These are phyloP conservation scores for Sphecodes monilicornis DNA, from an alignment of 2,888 invertebrate genomes.

Conservation along the genomic window DNA sequence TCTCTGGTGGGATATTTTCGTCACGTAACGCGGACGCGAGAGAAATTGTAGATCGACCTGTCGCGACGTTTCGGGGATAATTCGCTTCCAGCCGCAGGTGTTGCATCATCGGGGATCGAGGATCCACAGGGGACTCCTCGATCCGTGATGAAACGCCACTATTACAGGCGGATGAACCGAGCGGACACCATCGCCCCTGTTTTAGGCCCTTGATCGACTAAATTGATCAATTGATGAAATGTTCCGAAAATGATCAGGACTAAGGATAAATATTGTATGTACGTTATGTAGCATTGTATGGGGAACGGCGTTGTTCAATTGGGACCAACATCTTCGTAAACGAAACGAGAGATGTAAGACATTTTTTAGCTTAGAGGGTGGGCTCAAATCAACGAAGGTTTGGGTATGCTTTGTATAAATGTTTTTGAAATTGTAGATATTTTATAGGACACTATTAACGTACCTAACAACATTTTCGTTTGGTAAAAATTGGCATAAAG, in stretches of 20 bases:
- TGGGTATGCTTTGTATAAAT: no score
- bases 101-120: constrained; percentile 19
- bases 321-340: no score
- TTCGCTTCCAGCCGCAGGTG: constrained; percentile 4
- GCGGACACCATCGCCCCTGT: not conserved
- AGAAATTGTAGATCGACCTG: constrained; percentile 16
- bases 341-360: no score
- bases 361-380: no score
- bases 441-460: no score
- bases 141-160: not conserved
- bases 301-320: no score
- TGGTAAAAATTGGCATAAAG: no score
- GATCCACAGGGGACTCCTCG: constrained; percentile 22
- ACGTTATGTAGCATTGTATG: no score
- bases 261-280: no score
- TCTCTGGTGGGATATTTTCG: constrained; percentile 34
- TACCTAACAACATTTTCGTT: no score
- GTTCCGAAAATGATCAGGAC: not conserved
- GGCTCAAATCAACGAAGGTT: no score
- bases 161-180: not conserved
- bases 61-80: constrained; percentile 14
- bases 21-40: constrained; percentile 35
- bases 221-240: not conserved
- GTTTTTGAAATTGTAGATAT: no score
- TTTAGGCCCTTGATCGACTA: not conserved